phyloP scores from a whole-genome alignment of 2,888 invertebrate species.

The Mesochorus sp. region DNA sequence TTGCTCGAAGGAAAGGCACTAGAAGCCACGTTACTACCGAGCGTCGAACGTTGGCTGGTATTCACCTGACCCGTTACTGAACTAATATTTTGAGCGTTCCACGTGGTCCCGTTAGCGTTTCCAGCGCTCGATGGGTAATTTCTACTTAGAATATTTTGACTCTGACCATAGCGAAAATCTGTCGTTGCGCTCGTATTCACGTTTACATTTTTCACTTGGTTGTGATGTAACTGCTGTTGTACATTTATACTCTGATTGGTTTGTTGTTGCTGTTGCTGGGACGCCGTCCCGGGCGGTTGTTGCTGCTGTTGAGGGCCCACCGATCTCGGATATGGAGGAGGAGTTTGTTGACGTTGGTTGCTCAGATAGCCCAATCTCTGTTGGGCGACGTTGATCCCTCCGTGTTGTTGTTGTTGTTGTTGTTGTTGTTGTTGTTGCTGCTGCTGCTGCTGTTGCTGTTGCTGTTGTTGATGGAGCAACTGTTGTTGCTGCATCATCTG shows the following conservation, averaged over 20 bases:
- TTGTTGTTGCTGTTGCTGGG: constrained; percentile 68
- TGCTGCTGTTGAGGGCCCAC: constrained; percentile 67
- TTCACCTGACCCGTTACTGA: constrained; percentile 74
- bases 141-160: constrained; percentile 80
- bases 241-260: constrained; percentile 76
- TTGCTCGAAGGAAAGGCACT: constrained; percentile 74
- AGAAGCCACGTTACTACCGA: constrained; percentile 67
- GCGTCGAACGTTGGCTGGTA: constrained; percentile 68
- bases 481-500: constrained; percentile 61
- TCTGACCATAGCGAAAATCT: constrained; percentile 81
- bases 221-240: constrained; percentile 80
- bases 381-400: constrained; percentile 74
- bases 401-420: constrained; percentile 49
- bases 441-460: constrained; percentile 47
- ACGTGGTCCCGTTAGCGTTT: constrained; percentile 74
- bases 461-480: constrained; percentile 52
- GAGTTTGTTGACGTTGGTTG: constrained; percentile 78
- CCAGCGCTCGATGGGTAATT: constrained; percentile 70
- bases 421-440: constrained; percentile 59
- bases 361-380: constrained; percentile 77
- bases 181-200: constrained; percentile 78
- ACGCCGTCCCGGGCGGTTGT: constrained; percentile 53
- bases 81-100: constrained; percentile 73
- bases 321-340: constrained; percentile 82
- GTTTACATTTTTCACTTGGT: constrained; percentile 78